Percentiles rank a stretch among this genome's conserved stretches.
Evolutionary conservation across 2,888 invertebrate species (phyloP).

Genomic region (Lathronympha strigana): DNA sequence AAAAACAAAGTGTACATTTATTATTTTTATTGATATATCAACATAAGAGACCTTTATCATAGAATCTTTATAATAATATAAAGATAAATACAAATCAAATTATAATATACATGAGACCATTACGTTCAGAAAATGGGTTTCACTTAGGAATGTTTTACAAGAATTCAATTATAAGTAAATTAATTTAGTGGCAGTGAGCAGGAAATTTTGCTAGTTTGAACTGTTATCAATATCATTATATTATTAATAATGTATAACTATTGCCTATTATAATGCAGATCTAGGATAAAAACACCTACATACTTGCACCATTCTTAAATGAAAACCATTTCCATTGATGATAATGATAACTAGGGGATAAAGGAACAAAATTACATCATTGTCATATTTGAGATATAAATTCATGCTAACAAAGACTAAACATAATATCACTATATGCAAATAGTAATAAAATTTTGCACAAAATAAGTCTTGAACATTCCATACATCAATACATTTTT

Average conservation of each 20-base stretch:
- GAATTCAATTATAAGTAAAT: constrained; percentile 58
- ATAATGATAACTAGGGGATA: constrained; percentile 57
- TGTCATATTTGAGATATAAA: constrained; percentile 62
- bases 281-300: not conserved
- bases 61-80: constrained; percentile 71
- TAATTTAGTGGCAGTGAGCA: constrained; percentile 75
- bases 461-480: constrained; percentile 71
- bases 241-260: constrained; percentile 43
- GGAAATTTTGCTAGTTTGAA: constrained; percentile 49
- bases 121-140: constrained; percentile 73
- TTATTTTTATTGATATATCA: constrained; percentile 78
- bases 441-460: constrained; percentile 66
- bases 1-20: constrained; percentile 56
- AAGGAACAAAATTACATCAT: constrained; percentile 76
- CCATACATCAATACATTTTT: constrained; percentile 59
- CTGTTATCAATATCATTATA: constrained; percentile 19
- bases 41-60: constrained; percentile 77
- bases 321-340: constrained; percentile 65
- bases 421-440: constrained; percentile 76
- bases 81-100: constrained; percentile 79
- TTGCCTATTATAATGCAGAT: constrained; percentile 37
- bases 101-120: constrained; percentile 81
- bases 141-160: constrained; percentile 68
- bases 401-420: constrained; percentile 69
- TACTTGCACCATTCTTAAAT: constrained; percentile 34